Base-by-base conservation (phyloP, 2,113 vertebrate genomes). In the Mugil cephalus region DNA sequence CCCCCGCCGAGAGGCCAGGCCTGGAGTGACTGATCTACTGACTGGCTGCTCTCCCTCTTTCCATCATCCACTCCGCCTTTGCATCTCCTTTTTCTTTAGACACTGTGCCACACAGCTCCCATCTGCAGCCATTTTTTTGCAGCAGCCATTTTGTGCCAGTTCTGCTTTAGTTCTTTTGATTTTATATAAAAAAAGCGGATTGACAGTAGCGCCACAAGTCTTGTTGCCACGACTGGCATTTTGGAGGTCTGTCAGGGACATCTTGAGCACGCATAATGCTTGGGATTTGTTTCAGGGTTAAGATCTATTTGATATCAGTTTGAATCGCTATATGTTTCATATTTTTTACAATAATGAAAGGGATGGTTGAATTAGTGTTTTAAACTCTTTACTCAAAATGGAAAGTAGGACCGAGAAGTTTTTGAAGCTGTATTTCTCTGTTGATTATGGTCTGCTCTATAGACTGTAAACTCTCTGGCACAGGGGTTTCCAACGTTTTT, bases 1-100 rank as follows among this genome's bases (percentile, higher is more conserved):
- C 93, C 94, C 95, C 96, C n/a, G 77, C 93, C 36, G 94, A 15
- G 94, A 95, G 93, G 94, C 94, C 93, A 94, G 95, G 82, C 95
- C 93, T 82, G 91, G 90, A 94, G 95, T 89, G 92, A 93, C 92
- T 92, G 86, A 92, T 93, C 93, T 74, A 52, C 86, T 84, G 77
- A 93, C 85, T 94, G 88, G 90, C 88, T 89, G 82, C 84, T 86
- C 83, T 85, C 83, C 75, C 77, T 83, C 79, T 47, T 61, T 78
- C 68, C 67, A 53, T 82, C 74, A 69, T 73, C 61, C 78, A 30
- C 63, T 87, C 78, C 68, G 85, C 85, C 77, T 84, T 85, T 65
- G 47, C 79, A 67, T 83, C 53, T 74, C 61, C 50, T 63, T 60
- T 68, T 73, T 76, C 67, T 82, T 80, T 71, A 73, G 83, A 83